A percentile compares a stretch with the other conserved stretches of the same genome.
These are phyloP conservation scores for Macaria notata DNA, from an alignment of 2,888 invertebrate species.

Conservation along the genomic window DNA sequence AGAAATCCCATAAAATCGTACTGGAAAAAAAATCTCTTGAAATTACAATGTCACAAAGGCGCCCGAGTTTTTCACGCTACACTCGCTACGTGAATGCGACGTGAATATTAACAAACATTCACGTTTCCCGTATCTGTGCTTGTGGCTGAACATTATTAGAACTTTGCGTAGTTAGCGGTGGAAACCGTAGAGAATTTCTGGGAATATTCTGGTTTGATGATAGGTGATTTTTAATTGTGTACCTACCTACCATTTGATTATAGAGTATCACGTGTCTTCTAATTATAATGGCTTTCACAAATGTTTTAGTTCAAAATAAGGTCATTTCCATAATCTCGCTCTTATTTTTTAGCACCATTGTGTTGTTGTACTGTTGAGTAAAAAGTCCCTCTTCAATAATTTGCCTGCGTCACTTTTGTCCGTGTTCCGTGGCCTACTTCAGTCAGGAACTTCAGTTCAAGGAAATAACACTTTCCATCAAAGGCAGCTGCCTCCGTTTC, in stretches of 20 bases:
- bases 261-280: no score
- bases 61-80: slow-evolving; percentile 4
- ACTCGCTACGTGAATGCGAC: slow-evolving; percentile 1
- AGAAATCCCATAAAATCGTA: slow-evolving; percentile 38
- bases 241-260: no score
- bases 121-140: not conserved
- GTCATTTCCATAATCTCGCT: no score
- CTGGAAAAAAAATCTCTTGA: slow-evolving; percentile 18
- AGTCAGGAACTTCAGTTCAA: not conserved
- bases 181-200: not conserved
- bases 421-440: not conserved
- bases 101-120: slow-evolving; percentile 7
- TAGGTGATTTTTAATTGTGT: no score
- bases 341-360: no score
- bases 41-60: slow-evolving; percentile 22
- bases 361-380: no score
- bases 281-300: no score
- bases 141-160: slow-evolving; percentile 6
- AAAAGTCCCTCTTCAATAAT: no score
- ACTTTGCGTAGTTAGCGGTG: not conserved
- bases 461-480: slow-evolving; percentile 4
- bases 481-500: slow-evolving; percentile 1
- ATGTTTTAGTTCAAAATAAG: no score
- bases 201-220: no score
- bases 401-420: no score